phyloP scores from a whole-genome alignment of 2,113 vertebrate genomes.

The Coregonus clupeaformis region DNA sequence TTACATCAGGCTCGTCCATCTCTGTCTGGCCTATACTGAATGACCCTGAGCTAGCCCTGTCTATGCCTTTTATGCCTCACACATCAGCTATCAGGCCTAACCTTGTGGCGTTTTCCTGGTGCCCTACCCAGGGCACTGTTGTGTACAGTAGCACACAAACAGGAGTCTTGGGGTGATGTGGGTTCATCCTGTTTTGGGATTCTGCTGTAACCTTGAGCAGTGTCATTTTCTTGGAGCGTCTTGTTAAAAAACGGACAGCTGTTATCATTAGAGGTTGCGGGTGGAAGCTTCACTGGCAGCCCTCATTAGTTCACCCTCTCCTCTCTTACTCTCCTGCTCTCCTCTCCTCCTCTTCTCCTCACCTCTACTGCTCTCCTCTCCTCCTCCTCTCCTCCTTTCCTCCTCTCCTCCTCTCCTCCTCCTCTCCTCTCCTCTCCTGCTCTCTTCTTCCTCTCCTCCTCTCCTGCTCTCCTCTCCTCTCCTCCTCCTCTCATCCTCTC shows the following conservation, averaged over 20 bases:
- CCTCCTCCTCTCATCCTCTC: background rate
- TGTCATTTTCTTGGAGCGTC: slow-evolving; percentile 64
- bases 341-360: no score
- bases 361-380: background rate
- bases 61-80: background rate
- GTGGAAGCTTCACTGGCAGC: slow-evolving; percentile 51
- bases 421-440: no score
- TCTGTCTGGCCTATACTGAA: slow-evolving; percentile 47
- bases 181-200: slow-evolving; percentile 77
- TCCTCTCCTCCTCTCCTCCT: no score
- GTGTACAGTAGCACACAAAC: slow-evolving; percentile 62
- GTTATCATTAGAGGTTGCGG: slow-evolving; percentile 56
- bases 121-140: slow-evolving; percentile 52
- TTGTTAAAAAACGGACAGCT: slow-evolving; percentile 63
- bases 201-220: slow-evolving; percentile 67
- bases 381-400: background rate
- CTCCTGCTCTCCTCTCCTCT: background rate
- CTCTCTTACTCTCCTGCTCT: background rate
- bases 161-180: slow-evolving; percentile 50
- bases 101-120: slow-evolving; percentile 61
- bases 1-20: slow-evolving; percentile 53
- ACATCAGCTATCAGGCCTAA: slow-evolving; percentile 26
- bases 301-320: slow-evolving; percentile 44
- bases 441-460: no score
- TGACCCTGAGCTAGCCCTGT: background rate